Conservation (phyloP, 2,797 vertebrate genomes). For the Pogoniulus pusillus region DNA sequence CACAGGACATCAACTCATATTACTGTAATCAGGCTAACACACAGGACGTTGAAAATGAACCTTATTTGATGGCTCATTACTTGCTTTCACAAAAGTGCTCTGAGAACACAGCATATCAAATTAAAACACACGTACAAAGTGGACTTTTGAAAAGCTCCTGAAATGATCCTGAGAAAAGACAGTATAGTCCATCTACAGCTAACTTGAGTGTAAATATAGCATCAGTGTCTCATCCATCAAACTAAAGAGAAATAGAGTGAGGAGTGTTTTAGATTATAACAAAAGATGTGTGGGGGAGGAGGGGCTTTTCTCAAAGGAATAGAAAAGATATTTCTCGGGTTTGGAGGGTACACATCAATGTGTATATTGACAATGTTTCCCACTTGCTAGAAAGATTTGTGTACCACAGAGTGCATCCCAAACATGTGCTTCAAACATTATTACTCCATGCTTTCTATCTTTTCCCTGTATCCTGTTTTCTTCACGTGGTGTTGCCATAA, state of each 20-base stretch:
- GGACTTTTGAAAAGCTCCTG: not conserved
- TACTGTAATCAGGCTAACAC: not conserved
- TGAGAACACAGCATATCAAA: not conserved
- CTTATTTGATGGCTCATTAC: not conserved
- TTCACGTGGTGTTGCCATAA: not conserved
- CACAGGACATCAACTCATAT: not conserved
- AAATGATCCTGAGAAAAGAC: not conserved
- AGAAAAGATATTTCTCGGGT: not conserved
- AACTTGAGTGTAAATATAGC: not conserved
- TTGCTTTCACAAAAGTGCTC: not conserved
- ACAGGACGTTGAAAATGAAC: not conserved
- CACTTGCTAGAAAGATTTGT: not conserved
- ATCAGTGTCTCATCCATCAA: not conserved
- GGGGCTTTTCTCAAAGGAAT: not conserved
- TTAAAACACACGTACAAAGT: not conserved
- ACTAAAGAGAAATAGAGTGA: not conserved
- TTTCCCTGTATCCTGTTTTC: not conserved
- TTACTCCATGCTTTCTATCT: not conserved
- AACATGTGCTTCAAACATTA: accelerated
- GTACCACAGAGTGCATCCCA: not conserved
- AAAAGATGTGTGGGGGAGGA: accelerated
- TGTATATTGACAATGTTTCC: not conserved
- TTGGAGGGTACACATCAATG: not conserved
- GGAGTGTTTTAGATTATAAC: not conserved
- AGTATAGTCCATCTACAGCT: not conserved